A percentile compares a stretch with the other conserved stretches of the same genome.
These are phyloP conservation scores for Meloe dianella DNA, from an alignment of 2,888 invertebrate genomes.

Conservation along the genomic window DNA sequence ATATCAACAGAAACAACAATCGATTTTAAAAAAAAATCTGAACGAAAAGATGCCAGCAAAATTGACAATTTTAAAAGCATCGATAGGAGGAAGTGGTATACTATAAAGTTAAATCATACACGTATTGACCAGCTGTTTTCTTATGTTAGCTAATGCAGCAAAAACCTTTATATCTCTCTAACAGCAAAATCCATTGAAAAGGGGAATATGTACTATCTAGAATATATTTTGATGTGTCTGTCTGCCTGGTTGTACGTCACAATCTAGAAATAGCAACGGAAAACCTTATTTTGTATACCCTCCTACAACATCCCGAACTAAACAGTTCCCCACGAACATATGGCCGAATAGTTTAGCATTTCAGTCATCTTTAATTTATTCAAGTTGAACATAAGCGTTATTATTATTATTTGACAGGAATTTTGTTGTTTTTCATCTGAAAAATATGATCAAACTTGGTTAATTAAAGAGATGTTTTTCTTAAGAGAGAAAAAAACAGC, in stretches of 20 bases:
- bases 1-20: background rate
- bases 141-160: background rate
- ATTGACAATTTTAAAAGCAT: background rate
- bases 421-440: too few relatives aligned
- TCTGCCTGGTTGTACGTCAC: slow-evolving; percentile 22
- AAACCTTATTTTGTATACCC: slow-evolving; percentile 31
- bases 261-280: slow-evolving; percentile 33
- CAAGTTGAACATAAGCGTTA: background rate
- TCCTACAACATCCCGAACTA: slow-evolving; percentile 32
- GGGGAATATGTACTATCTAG: background rate
- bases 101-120: background rate
- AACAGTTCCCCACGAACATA: slow-evolving; percentile 1
- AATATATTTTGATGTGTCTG: slow-evolving; percentile 23
- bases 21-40: background rate
- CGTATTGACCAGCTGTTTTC: slow-evolving; percentile 1
- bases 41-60: background rate
- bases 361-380: background rate
- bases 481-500: too few relatives aligned
- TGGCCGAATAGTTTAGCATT: background rate
- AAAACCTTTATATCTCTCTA: background rate
- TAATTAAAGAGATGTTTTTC: background rate
- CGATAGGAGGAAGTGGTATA: background rate
- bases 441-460: background rate
- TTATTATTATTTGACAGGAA: background rate
- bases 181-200: background rate